Evolutionary conservation across 1,140 invertebrate genomes (phyloP), one percentile per base, ranked within the genome.

Genomic region (Plectus sambesii): DNA sequence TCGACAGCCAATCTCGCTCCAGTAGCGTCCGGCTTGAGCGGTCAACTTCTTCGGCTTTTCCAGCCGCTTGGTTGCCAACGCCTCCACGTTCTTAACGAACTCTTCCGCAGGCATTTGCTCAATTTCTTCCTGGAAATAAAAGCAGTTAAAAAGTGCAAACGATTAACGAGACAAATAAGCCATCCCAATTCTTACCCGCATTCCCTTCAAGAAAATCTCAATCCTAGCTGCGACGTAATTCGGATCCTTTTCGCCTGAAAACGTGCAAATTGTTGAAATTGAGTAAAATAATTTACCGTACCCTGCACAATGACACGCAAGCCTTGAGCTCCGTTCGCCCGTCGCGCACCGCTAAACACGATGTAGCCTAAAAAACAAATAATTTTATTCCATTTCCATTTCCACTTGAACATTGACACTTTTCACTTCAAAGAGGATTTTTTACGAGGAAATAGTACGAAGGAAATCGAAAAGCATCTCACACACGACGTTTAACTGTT

Each of bases 251-350:
- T n/a, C n/a, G n/a, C n/a, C n/a, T n/a, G n/a, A n/a, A n/a, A n/a
- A n/a, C n/a, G n/a, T n/a, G n/a, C n/a, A n/a, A n/a, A n/a, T n/a
- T n/a, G n/a, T n/a, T n/a, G n/a, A n/a, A n/a, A n/a, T n/a, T n/a
- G n/a, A n/a, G n/a, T n/a, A 83, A 85, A 29, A 94, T 87, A 60
- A 94, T 88, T 66, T 97, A 96, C 77, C 47, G 87, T 81, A 19
- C 87, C 90, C 74, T 96, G 90, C 1, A 96, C 82, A 44, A 94
- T 81, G 17, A 96, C 74, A 49, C 82, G 69, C 3, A 96, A 69
- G 5, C 88, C 87, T 70, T 89, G 85, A 2, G 82, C 81, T 20
- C 85, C 85, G 69, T 82, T 82, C 0, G 81, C 76, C 58, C 82
- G 75, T 6, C 86, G 75, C 15, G 87, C 74, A 1, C 84, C 84